Percentiles rank a stretch among this genome's conserved stretches.
Conservation (phyloP, 2,113 vertebrate species). For the Phalacrocorax carbo region DNA sequence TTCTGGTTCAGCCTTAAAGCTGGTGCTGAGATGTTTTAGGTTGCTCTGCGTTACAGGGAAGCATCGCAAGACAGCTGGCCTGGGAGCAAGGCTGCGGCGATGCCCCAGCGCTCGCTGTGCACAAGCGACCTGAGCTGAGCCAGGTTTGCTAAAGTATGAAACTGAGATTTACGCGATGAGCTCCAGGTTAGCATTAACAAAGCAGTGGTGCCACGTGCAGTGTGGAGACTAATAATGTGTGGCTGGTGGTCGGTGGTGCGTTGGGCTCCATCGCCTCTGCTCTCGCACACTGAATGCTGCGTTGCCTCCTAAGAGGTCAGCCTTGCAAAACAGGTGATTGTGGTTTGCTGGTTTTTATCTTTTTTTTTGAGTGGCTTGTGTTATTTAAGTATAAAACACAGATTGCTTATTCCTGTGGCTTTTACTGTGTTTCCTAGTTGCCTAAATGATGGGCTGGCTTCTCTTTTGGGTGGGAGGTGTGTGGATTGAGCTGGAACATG, state of each 20-base stretch:
- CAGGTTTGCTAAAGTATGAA: rapidly evolving
- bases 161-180: rapidly evolving
- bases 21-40: rapidly evolving
- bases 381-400: neutral
- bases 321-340: neutral
- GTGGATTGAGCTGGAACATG: neutral
- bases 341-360: neutral
- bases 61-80: rapidly evolving
- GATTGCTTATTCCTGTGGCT: neutral
- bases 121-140: no score
- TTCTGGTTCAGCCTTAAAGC: no score
- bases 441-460: no score
- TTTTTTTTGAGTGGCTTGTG: neutral
- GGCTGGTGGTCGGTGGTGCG: neutral
- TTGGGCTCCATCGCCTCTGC: rapidly evolving
- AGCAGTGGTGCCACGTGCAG: rapidly evolving
- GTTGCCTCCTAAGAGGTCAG: neutral
- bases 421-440: neutral
- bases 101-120: rapidly evolving
- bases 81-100: rapidly evolving
- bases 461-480: neutral
- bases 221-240: rapidly evolving
- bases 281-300: rapidly evolving
- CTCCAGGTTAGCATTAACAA: rapidly evolving
- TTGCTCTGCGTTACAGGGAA: rapidly evolving